Percentiles rank a stretch among this genome's conserved stretches.
These are phyloP conservation scores for Cricetomys ansorgei DNA, from an alignment of 2,113 vertebrate genomes.

Conservation along the genomic window DNA sequence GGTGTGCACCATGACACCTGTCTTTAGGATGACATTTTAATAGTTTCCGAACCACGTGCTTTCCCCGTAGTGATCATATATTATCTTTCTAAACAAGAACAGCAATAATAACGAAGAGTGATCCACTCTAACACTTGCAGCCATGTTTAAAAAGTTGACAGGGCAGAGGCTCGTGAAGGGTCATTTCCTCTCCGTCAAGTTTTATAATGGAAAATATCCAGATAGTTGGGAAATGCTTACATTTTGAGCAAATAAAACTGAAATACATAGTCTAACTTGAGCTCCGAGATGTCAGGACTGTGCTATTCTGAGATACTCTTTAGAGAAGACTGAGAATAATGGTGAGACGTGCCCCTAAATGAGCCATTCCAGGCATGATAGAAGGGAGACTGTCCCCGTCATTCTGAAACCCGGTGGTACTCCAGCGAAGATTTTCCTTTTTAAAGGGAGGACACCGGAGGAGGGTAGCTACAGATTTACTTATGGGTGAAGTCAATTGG, in stretches of 20 bases:
- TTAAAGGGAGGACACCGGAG: background rate
- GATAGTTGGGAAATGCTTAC: constrained; percentile 11
- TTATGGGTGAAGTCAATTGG: background rate
- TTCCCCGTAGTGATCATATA: constrained; percentile 12
- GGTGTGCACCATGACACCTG: background rate
- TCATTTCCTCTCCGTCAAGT: constrained; percentile 17
- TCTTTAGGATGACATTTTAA: background rate
- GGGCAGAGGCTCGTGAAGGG: background rate
- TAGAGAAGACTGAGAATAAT: background rate
- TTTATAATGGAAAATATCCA: constrained; percentile 32
- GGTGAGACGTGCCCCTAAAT: background rate
- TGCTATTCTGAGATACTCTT: constrained; percentile 4
- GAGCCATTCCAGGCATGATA: background rate
- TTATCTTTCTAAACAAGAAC: constrained; percentile 17
- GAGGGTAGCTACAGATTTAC: background rate
- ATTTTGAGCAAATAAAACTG: constrained; percentile 31
- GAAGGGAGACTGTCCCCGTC: background rate
- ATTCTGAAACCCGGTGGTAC: background rate
- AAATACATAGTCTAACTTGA: background rate
- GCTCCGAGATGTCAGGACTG: background rate
- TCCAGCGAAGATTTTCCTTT: background rate
- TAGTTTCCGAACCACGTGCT: background rate
- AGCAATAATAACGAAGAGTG: background rate
- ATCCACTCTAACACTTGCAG: background rate
- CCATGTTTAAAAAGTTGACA: background rate